Conservation (phyloP, 2,888 invertebrate species). For the Ecdyonurus torrentis region DNA sequence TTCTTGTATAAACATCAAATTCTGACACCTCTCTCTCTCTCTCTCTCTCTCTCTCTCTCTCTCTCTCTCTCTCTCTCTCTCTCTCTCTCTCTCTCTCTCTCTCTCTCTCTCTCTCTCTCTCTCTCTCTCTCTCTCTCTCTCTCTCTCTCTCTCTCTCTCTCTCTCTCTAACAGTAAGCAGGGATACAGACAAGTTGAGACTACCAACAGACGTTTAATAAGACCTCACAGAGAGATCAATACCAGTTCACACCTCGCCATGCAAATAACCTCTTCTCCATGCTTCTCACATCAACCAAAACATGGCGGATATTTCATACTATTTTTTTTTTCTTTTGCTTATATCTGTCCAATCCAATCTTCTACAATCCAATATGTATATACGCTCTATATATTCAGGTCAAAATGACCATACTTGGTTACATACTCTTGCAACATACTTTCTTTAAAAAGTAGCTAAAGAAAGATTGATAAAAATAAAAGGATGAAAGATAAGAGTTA, state of each 20-base stretch:
- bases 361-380: too few species aligned
- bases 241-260: neutral
- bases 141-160: neutral
- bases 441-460: too few species aligned
- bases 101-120: neutral
- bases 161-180: neutral
- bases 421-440: too few species aligned
- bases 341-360: too few species aligned
- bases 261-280: neutral
- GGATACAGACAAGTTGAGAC: neutral
- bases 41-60: neutral
- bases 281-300: neutral
- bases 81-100: neutral
- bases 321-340: too few species aligned
- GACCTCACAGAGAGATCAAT: neutral
- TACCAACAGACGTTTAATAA: neutral
- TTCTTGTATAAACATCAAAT: neutral
- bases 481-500: neutral
- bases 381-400: too few species aligned
- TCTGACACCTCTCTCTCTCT: neutral
- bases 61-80: neutral
- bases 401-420: too few species aligned
- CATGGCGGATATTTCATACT: too few species aligned
- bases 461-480: neutral
- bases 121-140: neutral